Base-by-base conservation (phyloP, 2,888 invertebrate genomes). In the Saturnia pavonia region DNA sequence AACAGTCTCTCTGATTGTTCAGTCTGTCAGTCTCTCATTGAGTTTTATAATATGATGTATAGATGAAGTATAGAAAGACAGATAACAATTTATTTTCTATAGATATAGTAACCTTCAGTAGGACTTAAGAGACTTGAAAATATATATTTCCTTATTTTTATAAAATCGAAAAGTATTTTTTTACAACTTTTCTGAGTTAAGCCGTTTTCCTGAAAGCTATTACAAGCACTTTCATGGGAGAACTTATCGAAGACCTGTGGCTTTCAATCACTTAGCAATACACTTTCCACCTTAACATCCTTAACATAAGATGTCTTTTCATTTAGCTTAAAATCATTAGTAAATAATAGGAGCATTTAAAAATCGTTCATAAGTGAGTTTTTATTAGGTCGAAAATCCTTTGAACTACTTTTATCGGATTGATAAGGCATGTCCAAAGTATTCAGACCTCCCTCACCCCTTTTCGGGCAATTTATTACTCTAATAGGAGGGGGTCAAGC, bases 201-300 rank as follows among this genome's bases (percentile, higher is more conserved):
- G 40, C 14, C 78, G 43, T 78, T 88, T 85, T 19, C 75, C 42
- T n/a, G 68, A 70, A 74, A n/a, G 72, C 70, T 69, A 67, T 72
- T 76, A 75, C 77, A 74, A 84, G 87, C 88, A 85, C 85, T 91
- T 91, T 89, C 89, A 88, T 60, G 87, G 85, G 82, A 78, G 83
- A 88, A 89, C 85, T 88, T 88, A 91, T 88, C 86, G 88, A 87
- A 88, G 85, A 92, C 92, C 92, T 92, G 92, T 92, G 88, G 92
- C 90, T 91, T 89, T 90, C 77, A 82, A 73, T 67, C 71, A 45
- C 2, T 4, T 19, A 65, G 0, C 76, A 80, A 40, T 9, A 27
- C 0, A 82, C 72, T 72, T 27, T 72, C 19, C 27, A 77, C 79
- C 73, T 76, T 82, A 80, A 25, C 0, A 0, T 0, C 1, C 3